Conservation (phyloP, 2,888 invertebrate genomes). For the Schrankia costaestrigalis region DNA sequence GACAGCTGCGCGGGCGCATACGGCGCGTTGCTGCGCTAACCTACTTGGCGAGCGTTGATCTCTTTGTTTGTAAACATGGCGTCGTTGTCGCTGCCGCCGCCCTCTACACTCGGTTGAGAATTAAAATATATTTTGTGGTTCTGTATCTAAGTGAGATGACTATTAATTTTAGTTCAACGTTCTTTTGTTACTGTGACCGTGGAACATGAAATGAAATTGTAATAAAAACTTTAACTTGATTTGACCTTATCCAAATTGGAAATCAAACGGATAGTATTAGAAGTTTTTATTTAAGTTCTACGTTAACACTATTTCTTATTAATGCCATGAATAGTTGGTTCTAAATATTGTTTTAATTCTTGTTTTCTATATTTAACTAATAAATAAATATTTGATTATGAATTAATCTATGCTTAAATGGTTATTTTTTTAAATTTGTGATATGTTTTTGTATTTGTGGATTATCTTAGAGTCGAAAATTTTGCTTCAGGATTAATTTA, state of each 20-base stretch:
- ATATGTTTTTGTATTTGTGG: no score
- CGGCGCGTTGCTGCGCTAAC: slow-evolving; percentile 63
- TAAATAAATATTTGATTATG: no score
- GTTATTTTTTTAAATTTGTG: no score
- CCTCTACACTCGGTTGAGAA: slow-evolving; percentile 29
- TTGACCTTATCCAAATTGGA: no score
- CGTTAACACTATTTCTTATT: no score
- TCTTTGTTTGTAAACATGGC: slow-evolving; percentile 81
- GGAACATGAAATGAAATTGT: slow-evolving; percentile 3
- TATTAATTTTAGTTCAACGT: slow-evolving; percentile 13
- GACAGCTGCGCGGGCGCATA: slow-evolving; percentile 38
- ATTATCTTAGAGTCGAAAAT: no score
- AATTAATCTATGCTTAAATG: no score
- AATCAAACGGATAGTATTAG: no score
- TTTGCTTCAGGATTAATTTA: no score
- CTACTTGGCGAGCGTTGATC: slow-evolving; percentile 79
- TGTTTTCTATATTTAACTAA: no score
- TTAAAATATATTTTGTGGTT: slow-evolving; percentile 29
- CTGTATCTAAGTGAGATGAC: slow-evolving; percentile 16
- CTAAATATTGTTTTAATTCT: no score
- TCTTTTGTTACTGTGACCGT: slow-evolving; percentile 19
- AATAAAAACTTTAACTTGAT: background rate
- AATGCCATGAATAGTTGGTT: no score
- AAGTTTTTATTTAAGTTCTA: background rate
- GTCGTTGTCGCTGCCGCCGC: slow-evolving; percentile 45